Base-by-base conservation (phyloP, 2,888 invertebrate species). In the Leptogaster cylindrica region DNA sequence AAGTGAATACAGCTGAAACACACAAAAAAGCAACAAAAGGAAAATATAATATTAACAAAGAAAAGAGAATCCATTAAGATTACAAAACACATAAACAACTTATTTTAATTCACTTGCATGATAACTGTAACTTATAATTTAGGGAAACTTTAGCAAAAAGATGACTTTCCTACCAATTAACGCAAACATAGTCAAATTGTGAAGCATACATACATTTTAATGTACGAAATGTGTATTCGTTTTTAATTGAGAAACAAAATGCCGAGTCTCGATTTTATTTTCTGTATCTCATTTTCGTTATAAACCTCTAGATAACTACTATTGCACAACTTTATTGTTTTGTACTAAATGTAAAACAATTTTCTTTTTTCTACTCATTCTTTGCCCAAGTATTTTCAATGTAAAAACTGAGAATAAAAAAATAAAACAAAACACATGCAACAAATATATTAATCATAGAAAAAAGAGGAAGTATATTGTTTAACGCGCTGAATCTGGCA, bases 71-170 rank as follows among this genome's bases (percentile, higher is more conserved):
- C 41, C 58, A 39, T 58, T 58, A 14, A 52, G 27, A 18, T 27
- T 27, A 33, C 31, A 12, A 28, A 33, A 52, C 33, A 31, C 14
- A 52, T 31, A 31, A 31, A 52, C n/a, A n/a, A 52, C 14, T 52
- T 28, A 52, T 52, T 52, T 52, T 18, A 52, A 31, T 52, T 52
- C 31, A 52, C 52, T 52, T 52, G 52, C 31, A 52, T 52, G 31
- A 52, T 52, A 33, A 52, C 52, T 52, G 31, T 31, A 52, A 52
- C 12, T 52, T 52, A 31, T 52, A 36, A 58, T 58, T 58, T 39
- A 58, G 25, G 23, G 28, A 63, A 63, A 16, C 18, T 44, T 10
- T 25, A 46, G 44, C 44, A 63, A 27, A 44, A 63, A 44, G 18
- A 63, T 20, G 18, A 55, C 27, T 41, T 52, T 52, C 52, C 23